Conservation (phyloP, 1,140 invertebrate species). For the Odontomachus brunneus region DNA sequence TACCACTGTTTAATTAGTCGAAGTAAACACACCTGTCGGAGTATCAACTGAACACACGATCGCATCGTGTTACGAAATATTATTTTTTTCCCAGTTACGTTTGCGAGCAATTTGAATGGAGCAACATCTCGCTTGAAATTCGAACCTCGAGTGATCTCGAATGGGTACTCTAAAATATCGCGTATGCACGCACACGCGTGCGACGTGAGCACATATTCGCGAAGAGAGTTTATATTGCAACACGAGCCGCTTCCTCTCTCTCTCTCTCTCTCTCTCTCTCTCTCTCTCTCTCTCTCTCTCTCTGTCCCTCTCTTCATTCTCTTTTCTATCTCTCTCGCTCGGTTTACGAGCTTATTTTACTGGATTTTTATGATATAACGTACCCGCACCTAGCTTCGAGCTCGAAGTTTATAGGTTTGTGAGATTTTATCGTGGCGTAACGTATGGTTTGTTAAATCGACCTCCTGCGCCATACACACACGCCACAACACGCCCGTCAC, state of each 20-base stretch:
- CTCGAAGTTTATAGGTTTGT: conserved; percentile 84
- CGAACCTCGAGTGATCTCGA: conserved; percentile 23
- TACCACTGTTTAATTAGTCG: neutral
- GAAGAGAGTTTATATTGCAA: conserved; percentile 41
- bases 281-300: conserved; percentile 40
- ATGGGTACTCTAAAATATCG: conserved; percentile 19
- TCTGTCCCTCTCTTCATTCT: conserved; percentile 19
- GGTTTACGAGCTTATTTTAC: conserved; percentile 85
- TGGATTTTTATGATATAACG: conserved; percentile 86
- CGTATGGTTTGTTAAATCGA: conserved; percentile 86
- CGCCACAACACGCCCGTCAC: conserved; percentile 44
- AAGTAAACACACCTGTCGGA: neutral
- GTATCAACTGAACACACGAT: neutral
- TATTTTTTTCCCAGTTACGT: neutral
- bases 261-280: conserved; percentile 25
- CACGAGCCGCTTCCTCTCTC: conserved; percentile 33
- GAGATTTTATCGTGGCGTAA: conserved; percentile 85
- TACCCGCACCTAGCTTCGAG: conserved; percentile 78
- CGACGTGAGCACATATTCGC: conserved; percentile 22
- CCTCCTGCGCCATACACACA: conserved; percentile 56
- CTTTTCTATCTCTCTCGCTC: conserved; percentile 58
- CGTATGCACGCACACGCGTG: conserved; percentile 3
- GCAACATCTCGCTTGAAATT: neutral
- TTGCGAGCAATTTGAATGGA: neutral
- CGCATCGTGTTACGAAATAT: neutral